Base-by-base conservation (phyloP, 2,113 vertebrate species). In the Heloderma charlesbogerti region DNA sequence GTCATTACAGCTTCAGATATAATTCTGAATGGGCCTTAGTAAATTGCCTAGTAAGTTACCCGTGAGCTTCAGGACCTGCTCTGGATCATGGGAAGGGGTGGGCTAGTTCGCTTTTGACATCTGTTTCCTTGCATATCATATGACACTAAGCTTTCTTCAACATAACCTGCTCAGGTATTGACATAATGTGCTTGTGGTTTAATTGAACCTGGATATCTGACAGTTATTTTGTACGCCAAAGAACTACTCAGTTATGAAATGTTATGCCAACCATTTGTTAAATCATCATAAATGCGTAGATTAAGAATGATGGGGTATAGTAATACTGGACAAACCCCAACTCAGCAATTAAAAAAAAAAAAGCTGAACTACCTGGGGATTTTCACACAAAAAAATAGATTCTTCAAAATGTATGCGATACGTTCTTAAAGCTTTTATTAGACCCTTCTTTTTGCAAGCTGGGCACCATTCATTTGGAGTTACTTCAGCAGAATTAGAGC, bases 371-470 rank as follows among this genome's bases (percentile, higher is more conserved):
- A 99, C 99, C 98, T 98, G 97, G 92, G 98, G 97, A 95, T 98
- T 98, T 94, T 98, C 98, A 97, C 99, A 99, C 83, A 99, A 97
- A 34, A 95, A 97, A 95, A 99, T 92, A 3, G 98, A 98, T 90
- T 99, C 99, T 88, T 98, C 95, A 93, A 98, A 97, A 97, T 97
- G 99, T 95, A 99, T 97, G 86, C 95, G 97, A 82, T 98, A 99
- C 34, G 95, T 97, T 85, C 96, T 98, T 90, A 99, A 96, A 79
- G 94, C 81, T 81, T 95, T 98, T 6, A 87, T 95, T 89, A 97
- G 96, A 90, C 98, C 98, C 81, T 98, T 99, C 10, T 96, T 95
- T 88, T 97, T 96, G 94, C 99, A 99, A 97, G 98, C 98, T 82
- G 99, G 99, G 92, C 99, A 99, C 89, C 89, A 95, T 15, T 90